Base-by-base conservation (phyloP, 2,797 vertebrate species). In the Sparus aurata region DNA sequence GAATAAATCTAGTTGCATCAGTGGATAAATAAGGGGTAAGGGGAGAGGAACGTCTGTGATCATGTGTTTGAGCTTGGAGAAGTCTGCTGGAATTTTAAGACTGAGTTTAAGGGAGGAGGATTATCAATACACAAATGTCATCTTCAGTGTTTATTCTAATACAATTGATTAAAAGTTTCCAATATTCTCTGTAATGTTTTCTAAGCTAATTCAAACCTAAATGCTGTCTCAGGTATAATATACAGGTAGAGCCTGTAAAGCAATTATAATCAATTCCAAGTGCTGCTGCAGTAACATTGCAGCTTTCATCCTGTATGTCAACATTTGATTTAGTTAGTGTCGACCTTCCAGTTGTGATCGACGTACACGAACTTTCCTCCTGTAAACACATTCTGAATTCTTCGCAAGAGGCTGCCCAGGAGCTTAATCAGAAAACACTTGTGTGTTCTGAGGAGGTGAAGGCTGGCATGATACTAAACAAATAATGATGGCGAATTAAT, bases 381-480 rank as follows among this genome's bases (percentile, higher is more conserved):
- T 16, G 27, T 60, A 4, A 46, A 58, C 12, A 38, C 13, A 20
- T 9, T 67, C 12, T 38, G 8, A 5, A 30, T 25, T 16, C 17
- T 67, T 17, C 10, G 23, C n/a, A 30, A 4, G 66, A 22, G 22
- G n/a, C 38, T 47, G 49, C 3, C 38, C 43, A 0, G 3, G 38
- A 68, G 64, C 18, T 18, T 22, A 27, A 61, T 27, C 25, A 65
- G 2, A 55, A 46, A 68, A n/a, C n/a, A n/a, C 25, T 6, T 47
- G n/a, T 75, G 47, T 69, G 47, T 76, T 47, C 8, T 16, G 27
- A 7, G 11, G 7, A 66, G 43, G 43, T 64, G 41, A 64, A 68
- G 49, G 53, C 3, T 34, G 41, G 8, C 41, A 43, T 30, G 25
- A 66, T 5, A 38, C 23, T 55, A 27, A 55, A 34, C 18, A 52